Evolutionary conservation across 2,888 invertebrate genomes (phyloP).

Genomic region (Hydropsyche betteni): DNA sequence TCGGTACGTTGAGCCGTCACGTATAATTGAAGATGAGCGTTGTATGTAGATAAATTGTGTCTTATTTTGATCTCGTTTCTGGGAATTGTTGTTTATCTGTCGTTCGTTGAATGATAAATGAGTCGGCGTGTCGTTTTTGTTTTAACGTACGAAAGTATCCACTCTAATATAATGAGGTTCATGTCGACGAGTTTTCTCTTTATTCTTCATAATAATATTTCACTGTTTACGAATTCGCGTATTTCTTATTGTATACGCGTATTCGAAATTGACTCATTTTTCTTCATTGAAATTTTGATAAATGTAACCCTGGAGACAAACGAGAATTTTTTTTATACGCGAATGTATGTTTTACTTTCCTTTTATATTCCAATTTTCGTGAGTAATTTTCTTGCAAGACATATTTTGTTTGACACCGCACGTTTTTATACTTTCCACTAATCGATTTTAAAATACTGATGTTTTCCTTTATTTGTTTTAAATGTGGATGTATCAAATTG

Average conservation of each 20-base stretch:
- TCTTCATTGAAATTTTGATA: slow-evolving; percentile 17
- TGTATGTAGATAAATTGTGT: neutral
- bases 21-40: too few relatives aligned
- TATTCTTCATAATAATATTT: neutral
- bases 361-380: too few relatives aligned
- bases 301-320: slow-evolving; percentile 1
- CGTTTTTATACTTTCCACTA: too few relatives aligned
- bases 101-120: neutral
- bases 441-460: too few relatives aligned
- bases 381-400: too few relatives aligned
- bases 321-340: neutral
- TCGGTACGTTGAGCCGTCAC: too few relatives aligned
- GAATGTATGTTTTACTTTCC: too few relatives aligned
- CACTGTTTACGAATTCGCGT: neutral
- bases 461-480: too few relatives aligned
- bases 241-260: neutral
- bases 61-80: neutral
- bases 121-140: neutral
- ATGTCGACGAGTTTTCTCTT: too few relatives aligned
- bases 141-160: neutral
- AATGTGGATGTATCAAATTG: too few relatives aligned
- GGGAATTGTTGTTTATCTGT: neutral
- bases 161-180: neutral
- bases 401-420: too few relatives aligned
- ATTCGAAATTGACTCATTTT: neutral